phyloP scores from a whole-genome alignment of 64 coral and sea anemone genomes.

The Acropora tenuis region DNA sequence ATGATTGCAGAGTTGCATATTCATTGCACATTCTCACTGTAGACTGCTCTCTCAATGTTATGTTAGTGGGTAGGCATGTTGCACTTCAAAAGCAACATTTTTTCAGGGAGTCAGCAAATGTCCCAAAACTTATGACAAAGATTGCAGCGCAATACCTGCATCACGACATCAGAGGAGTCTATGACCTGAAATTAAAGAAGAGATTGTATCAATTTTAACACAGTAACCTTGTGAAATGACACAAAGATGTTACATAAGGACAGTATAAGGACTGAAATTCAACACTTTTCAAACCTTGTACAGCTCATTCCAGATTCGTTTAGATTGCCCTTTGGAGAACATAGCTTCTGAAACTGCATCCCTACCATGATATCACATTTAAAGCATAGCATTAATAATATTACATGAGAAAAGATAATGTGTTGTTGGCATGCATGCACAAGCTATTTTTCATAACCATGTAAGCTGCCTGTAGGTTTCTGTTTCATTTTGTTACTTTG shows the following conservation, averaged over 20 bases:
- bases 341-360: slow-evolving; percentile 72
- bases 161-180: slow-evolving; percentile 96
- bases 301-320: slow-evolving; percentile 99
- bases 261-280: background rate
- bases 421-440: too few species aligned
- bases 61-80: too few species aligned
- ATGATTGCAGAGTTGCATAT: too few species aligned
- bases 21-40: too few species aligned
- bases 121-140: background rate
- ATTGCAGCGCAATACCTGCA: slow-evolving; percentile 67
- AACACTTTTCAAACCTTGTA: slow-evolving; percentile 78
- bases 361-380: slow-evolving; percentile 8
- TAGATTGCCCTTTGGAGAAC: slow-evolving; percentile 96
- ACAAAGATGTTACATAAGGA: background rate
- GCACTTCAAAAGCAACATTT: too few species aligned
- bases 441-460: too few species aligned
- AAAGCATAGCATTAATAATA: too few species aligned
- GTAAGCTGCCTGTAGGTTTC: too few species aligned
- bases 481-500: too few species aligned
- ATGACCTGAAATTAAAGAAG: slow-evolving; percentile 68
- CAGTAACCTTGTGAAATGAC: background rate
- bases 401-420: too few species aligned
- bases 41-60: too few species aligned
- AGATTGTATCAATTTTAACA: background rate
- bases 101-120: background rate